Percentiles rank a stretch among this genome's conserved stretches.
Conservation (phyloP, 1,140 invertebrate genomes). For the Conus ventricosus region DNA sequence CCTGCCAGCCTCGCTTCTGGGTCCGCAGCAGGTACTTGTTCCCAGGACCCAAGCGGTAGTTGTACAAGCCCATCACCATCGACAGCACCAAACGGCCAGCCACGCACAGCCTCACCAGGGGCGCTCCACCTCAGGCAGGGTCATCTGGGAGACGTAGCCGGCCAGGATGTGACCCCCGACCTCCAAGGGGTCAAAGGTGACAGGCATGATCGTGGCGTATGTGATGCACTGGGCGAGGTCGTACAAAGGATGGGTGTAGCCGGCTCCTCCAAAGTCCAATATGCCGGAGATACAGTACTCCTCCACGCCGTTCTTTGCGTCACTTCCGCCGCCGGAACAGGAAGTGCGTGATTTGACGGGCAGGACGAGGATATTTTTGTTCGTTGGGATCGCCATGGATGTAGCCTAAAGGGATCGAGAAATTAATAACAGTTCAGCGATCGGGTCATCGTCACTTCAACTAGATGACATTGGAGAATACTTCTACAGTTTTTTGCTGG, state of each 20-base stretch:
- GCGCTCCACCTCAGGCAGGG: constrained; percentile 80
- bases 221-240: constrained; percentile 89
- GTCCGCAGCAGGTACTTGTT: constrained; percentile 87
- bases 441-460: too few relatives aligned
- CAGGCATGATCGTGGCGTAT: constrained; percentile 84
- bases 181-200: constrained; percentile 73
- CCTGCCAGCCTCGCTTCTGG: constrained; percentile 63
- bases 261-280: constrained; percentile 91
- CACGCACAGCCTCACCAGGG: constrained; percentile 84
- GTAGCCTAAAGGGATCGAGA: constrained; percentile 76
- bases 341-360: constrained; percentile 67
- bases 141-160: constrained; percentile 82
- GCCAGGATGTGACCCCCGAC: constrained; percentile 84
- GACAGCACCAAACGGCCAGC: constrained; percentile 87
- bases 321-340: background rate
- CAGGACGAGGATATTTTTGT: constrained; percentile 81
- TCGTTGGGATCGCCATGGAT: constrained; percentile 95
- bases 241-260: constrained; percentile 84
- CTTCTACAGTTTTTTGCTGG: too few relatives aligned
- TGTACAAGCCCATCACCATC: constrained; percentile 86
- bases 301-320: constrained; percentile 32
- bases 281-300: constrained; percentile 77
- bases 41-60: constrained; percentile 82
- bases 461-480: too few relatives aligned
- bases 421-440: too few relatives aligned